These are phyloP conservation scores for Eutolmus rufibarbis DNA, from an alignment of 2,888 invertebrate species.

Conservation along the genomic window DNA sequence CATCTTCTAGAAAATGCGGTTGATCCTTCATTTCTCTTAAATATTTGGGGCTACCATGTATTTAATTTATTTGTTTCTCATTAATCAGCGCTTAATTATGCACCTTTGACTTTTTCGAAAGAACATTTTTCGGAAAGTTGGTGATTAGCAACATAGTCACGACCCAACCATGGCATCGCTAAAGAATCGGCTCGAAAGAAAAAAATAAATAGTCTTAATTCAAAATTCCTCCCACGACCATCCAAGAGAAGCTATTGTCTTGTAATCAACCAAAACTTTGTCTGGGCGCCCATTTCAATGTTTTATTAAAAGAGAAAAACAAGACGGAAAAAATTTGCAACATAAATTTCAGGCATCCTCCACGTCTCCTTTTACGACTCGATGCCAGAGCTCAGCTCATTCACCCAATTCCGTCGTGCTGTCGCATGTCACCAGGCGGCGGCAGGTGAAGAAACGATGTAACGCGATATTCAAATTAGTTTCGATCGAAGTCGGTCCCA, in stretches of 20 bases:
- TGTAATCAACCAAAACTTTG: background rate
- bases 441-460: background rate
- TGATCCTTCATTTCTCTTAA: background rate
- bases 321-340: background rate
- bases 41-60: background rate
- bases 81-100: background rate
- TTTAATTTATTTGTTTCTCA: background rate
- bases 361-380: background rate
- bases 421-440: background rate
- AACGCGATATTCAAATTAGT: background rate
- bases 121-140: background rate
- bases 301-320: background rate
- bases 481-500: background rate
- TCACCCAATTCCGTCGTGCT: background rate
- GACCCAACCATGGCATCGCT: background rate
- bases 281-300: background rate
- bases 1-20: background rate
- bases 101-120: background rate
- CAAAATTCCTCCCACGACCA: background rate
- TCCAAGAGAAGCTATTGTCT: background rate
- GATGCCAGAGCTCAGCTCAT: background rate
- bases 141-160: background rate
- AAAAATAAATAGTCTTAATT: background rate
- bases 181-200: background rate
- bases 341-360: background rate